Base-by-base conservation (phyloP, 2,113 vertebrate genomes). In the Ptilorrhoa leucosticta region DNA sequence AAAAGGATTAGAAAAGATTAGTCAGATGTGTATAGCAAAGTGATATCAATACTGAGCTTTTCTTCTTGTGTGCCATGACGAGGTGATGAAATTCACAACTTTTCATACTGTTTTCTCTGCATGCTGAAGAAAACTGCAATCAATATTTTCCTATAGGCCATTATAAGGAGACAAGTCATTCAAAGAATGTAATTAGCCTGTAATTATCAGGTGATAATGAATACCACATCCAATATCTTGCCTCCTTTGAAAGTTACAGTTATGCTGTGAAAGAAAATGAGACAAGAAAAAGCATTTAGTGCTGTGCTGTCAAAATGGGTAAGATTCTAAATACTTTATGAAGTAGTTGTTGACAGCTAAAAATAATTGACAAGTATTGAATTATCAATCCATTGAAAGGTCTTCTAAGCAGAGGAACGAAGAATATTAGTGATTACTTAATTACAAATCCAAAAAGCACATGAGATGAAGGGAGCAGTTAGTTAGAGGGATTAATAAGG, bases 181-280 rank as follows among this genome's bases (percentile, higher is more conserved):
- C 97, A 97, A 96, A 96, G 93, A 92, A 96, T 89, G 82, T 91
- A 98, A 98, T 98, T 98, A 98, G 57, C 57, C 88, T 84, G 90
- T 97, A 98, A 98, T 98, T 98, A 98, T 87, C 64, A 97, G 84
- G 93, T 97, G 97, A 97, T 97, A 98, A 98, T 98, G 94, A 98
- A 94, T 94, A 97, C 58, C 60, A 84, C 87, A 90, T 92, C 93
- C 91, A 96, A 81, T 93, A 94, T 95, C 96, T 97, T 93, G 89
- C 73, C 86, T 97, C 48, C 53, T 94, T 84, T 96, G 71, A 97
- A 97, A 96, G 50, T 93, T 95, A 84, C 83, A 96, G 57, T 94
- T 97, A 64, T 73, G 71, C 54, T 70, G 42, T 78, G 85, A 88
- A 56, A 96, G 77, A 94, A 94, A 92, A 90, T 42, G 87, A 96